Evolutionary conservation across 2,797 vertebrate genomes (phyloP).

Genomic region (Pagetopsis macropterus): DNA sequence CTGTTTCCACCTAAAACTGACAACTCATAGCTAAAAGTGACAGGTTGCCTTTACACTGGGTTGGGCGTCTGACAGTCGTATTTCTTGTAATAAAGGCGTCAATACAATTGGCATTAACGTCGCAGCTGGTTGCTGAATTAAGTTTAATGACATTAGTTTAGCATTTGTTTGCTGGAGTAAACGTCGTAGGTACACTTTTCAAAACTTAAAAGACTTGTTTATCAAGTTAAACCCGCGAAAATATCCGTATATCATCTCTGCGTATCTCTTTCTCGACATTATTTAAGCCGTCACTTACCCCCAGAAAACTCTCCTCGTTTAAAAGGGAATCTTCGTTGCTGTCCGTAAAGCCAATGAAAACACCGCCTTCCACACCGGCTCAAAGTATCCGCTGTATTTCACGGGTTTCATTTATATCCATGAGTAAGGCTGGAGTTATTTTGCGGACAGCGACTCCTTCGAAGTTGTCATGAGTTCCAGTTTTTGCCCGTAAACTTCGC

Average conservation of each 20-base stretch:
- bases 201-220: not conserved
- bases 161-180: too few species aligned
- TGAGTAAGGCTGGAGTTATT: constrained; percentile 49
- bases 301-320: not conserved
- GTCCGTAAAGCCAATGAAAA: constrained; percentile 16
- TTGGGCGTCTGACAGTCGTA: not conserved
- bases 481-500: constrained; percentile 27
- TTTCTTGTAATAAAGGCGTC: constrained; percentile 13
- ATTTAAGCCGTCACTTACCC: constrained; percentile 47
- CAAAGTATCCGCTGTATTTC: constrained; percentile 25
- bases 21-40: not conserved
- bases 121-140: not conserved
- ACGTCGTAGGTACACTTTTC: not conserved
- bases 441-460: constrained; percentile 38
- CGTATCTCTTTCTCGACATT: too few species aligned
- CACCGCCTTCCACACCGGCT: constrained; percentile 25
- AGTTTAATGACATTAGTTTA: not conserved
- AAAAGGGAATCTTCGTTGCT: constrained; percentile 29
- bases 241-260: not conserved
- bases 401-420: constrained; percentile 47
- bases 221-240: not conserved
- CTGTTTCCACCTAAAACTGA: not conserved
- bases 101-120: not conserved
- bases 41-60: not conserved
- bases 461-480: constrained; percentile 34